Percentiles rank a stretch among this genome's conserved stretches.
These are phyloP conservation scores for Lophotriccus pileatus DNA, from an alignment of 2,797 vertebrate genomes.

Conservation along the genomic window DNA sequence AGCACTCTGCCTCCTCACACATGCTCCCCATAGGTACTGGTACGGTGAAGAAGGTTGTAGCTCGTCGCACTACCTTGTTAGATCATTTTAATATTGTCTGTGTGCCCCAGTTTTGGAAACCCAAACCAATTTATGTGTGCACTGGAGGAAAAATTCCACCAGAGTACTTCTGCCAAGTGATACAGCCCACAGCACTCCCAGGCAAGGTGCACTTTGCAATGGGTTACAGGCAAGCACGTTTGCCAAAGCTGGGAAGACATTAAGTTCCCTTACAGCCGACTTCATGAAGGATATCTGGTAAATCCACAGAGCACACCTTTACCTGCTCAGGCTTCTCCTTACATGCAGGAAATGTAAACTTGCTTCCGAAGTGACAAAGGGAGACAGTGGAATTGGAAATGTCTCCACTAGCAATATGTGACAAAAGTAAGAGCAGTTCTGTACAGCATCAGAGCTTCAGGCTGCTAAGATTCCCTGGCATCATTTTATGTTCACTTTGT, in stretches of 20 bases:
- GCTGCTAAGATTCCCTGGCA: background rate
- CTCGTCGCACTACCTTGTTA: background rate
- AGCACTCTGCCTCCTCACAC: background rate
- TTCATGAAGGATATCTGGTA: background rate
- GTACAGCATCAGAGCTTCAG: background rate
- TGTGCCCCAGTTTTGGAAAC: background rate
- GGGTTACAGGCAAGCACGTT: background rate
- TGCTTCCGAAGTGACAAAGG: background rate
- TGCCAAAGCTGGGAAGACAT: background rate
- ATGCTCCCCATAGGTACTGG: background rate
- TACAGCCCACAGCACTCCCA: background rate
- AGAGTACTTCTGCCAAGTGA: background rate
- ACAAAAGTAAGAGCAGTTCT: background rate
- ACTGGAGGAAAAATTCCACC: background rate
- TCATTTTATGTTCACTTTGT: background rate
- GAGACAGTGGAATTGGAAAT: background rate
- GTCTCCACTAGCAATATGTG: background rate
- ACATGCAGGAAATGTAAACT: background rate
- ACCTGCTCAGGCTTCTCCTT: background rate
- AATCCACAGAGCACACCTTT: background rate
- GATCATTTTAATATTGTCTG: background rate
- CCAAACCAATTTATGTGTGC: background rate
- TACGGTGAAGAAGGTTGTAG: rapidly evolving
- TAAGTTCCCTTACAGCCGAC: background rate
- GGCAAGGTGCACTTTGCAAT: background rate